Evolutionary conservation across 2,888 invertebrate genomes (phyloP).

Genomic region (Trissonchulus sp.): DNA sequence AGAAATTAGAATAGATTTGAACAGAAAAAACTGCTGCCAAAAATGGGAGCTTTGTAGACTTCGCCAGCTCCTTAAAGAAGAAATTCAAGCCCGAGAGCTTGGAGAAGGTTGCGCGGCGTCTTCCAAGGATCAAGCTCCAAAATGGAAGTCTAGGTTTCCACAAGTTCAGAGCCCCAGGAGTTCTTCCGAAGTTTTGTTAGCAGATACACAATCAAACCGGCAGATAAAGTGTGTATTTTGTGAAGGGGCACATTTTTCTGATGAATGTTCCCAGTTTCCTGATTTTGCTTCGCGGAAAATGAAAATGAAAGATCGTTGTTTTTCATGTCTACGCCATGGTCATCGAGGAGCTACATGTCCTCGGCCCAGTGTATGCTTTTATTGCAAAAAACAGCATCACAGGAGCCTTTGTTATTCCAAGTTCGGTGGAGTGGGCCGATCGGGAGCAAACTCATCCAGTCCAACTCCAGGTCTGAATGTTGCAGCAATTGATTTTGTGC

Average conservation of each 20-base stretch:
- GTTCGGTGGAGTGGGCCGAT: background rate
- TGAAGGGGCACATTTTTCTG: slow-evolving; percentile 14
- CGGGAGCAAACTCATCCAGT: too few species aligned
- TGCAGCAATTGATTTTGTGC: too few species aligned
- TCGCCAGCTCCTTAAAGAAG: slow-evolving; percentile 4
- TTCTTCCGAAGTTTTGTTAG: too few species aligned
- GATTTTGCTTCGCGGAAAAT: background rate
- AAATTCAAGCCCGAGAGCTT: slow-evolving; percentile 11
- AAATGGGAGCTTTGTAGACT: background rate
- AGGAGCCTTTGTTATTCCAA: slow-evolving; percentile 4
- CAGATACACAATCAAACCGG: too few species aligned
- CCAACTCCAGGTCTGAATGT: too few species aligned
- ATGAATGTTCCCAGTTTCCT: background rate
- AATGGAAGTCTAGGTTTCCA: background rate
- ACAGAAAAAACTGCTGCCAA: slow-evolving; percentile 1
- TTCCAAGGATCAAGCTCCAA: background rate
- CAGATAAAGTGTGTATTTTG: slow-evolving; percentile 13
- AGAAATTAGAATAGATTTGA: background rate
- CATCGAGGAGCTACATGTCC: background rate
- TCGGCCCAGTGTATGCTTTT: background rate
- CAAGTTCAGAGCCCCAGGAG: background rate
- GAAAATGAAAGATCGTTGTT: background rate
- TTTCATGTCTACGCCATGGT: background rate
- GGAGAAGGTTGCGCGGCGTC: background rate
- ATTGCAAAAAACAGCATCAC: slow-evolving; percentile 14